Evolutionary conservation across 2,888 invertebrate genomes (phyloP).

Genomic region (Linyphia triangularis): DNA sequence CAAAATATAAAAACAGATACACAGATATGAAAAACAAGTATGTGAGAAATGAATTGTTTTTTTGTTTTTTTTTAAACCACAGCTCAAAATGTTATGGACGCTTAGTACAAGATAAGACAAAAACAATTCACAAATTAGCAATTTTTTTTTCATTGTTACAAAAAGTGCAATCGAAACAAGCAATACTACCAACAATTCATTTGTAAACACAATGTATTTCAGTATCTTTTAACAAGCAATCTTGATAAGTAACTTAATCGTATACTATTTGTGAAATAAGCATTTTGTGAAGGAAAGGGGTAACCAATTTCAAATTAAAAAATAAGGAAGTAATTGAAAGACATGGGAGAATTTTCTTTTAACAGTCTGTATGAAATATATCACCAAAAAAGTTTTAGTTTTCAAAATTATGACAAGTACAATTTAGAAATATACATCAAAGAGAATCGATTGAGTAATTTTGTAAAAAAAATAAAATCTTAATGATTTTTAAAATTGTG

Average conservation of each 20-base stretch:
- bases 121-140: constrained; percentile 67
- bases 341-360: constrained; percentile 19
- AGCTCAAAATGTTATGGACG: constrained; percentile 71
- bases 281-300: constrained; percentile 32
- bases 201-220: constrained; percentile 47
- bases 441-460: too few species aligned
- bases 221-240: constrained; percentile 38
- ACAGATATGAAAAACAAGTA: constrained; percentile 45
- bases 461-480: too few species aligned
- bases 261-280: too few species aligned
- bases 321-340: constrained; percentile 16
- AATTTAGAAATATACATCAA: too few species aligned
- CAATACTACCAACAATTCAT: constrained; percentile 57
- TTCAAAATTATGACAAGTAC: too few species aligned
- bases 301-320: not conserved
- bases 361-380: constrained; percentile 36
- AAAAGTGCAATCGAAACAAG: constrained; percentile 62
- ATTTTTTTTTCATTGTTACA: constrained; percentile 52
- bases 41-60: constrained; percentile 38
- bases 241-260: too few species aligned
- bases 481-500: too few species aligned
- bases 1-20: constrained; percentile 60
- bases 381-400: too few species aligned
- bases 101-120: constrained; percentile 62
- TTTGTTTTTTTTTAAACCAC: constrained; percentile 58